phyloP scores from a whole-genome alignment of 2,113 vertebrate species.

The Mugil cephalus region DNA sequence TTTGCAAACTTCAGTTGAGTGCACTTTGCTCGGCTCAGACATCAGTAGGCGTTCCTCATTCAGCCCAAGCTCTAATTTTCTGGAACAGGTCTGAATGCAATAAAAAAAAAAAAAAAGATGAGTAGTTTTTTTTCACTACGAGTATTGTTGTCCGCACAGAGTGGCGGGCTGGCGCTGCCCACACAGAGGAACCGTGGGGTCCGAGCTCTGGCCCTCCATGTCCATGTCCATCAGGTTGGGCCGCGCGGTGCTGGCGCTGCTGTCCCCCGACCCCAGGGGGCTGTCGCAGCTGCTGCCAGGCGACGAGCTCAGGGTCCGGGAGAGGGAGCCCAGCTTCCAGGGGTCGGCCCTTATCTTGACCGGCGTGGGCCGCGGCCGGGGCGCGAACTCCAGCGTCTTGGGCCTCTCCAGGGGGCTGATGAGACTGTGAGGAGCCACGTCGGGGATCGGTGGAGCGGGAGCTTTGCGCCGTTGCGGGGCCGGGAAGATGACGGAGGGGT shows the following conservation, averaged over 20 bases:
- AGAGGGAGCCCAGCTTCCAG: constrained; percentile 89
- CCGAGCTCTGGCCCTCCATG: constrained; percentile 90
- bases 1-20: constrained; percentile 46
- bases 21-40: constrained; percentile 67
- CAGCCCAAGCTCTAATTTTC: constrained; percentile 13
- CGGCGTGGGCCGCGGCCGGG: constrained; percentile 88
- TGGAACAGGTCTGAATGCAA: constrained; percentile 13
- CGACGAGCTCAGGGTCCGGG: constrained; percentile 86
- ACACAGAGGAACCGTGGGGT: constrained; percentile 89
- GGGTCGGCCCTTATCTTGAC: constrained; percentile 85
- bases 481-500: constrained; percentile 82
- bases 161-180: constrained; percentile 68
- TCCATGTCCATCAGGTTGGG: constrained; percentile 92
- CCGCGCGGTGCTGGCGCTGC: constrained; percentile 64
- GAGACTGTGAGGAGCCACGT: constrained; percentile 34
- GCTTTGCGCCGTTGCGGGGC: constrained; percentile 80
- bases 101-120: background rate
- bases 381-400: constrained; percentile 90
- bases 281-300: constrained; percentile 87
- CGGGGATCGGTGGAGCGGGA: constrained; percentile 70
- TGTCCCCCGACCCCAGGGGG: constrained; percentile 82
- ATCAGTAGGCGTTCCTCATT: constrained; percentile 40
- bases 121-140: constrained; percentile 44
- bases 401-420: constrained; percentile 84
- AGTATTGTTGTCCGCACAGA: constrained; percentile 76